A percentile compares a stretch with the other conserved stretches of the same genome.
These are phyloP conservation scores for Habroteleia sp. DNA, from an alignment of 2,888 invertebrate genomes.

Conservation along the genomic window DNA sequence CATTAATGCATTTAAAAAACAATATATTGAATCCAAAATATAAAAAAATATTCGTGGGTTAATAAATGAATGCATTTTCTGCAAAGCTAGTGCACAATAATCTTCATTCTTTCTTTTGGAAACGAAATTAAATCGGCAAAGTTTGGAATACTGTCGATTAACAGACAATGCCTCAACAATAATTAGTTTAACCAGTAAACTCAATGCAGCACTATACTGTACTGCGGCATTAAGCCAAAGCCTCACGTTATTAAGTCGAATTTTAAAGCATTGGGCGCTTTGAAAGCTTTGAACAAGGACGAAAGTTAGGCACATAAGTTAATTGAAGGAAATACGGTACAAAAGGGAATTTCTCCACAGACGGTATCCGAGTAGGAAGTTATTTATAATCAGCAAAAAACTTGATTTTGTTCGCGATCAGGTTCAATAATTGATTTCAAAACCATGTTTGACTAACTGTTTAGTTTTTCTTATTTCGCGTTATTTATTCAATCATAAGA, in stretches of 20 bases:
- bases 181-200: slow-evolving; percentile 51
- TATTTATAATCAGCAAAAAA: no score
- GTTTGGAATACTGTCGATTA: slow-evolving; percentile 43
- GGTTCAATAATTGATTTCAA: no score
- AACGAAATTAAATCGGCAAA: slow-evolving; percentile 49
- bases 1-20: no score
- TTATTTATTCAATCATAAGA: no score
- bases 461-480: no score
- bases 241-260: slow-evolving; percentile 56
- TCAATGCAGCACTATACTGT: slow-evolving; percentile 47
- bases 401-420: no score
- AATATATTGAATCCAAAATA: no score
- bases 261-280: slow-evolving; percentile 57
- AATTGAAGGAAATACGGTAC: slow-evolving; percentile 45
- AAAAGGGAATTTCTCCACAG: slow-evolving; percentile 49
- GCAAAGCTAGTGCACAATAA: slow-evolving; percentile 66
- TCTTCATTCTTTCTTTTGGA: slow-evolving; percentile 37
- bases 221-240: slow-evolving; percentile 62
- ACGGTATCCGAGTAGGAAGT: slow-evolving; percentile 51
- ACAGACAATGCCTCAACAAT: slow-evolving; percentile 49
- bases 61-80: slow-evolving; percentile 62
- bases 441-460: no score
- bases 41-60: slow-evolving; percentile 57
- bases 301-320: slow-evolving; percentile 56
- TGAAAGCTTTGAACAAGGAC: slow-evolving; percentile 61